These are phyloP conservation scores for Eucriotettix oculatus DNA, from an alignment of 2,888 invertebrate species.

Conservation along the genomic window DNA sequence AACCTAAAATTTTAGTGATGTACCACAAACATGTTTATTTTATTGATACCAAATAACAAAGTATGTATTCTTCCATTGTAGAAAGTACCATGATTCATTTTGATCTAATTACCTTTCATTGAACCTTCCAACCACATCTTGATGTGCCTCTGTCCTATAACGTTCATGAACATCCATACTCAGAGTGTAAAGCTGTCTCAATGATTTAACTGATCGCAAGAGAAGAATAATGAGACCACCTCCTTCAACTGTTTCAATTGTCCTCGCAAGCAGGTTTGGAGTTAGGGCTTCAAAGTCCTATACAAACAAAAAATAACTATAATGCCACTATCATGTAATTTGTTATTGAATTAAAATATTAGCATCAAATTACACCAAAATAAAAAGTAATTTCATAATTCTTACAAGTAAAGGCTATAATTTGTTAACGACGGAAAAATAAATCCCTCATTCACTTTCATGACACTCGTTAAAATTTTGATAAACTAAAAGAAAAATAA, in stretches of 20 bases:
- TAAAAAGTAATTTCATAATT: not conserved
- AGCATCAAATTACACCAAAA: not conserved
- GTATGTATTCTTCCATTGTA: too few relatives aligned
- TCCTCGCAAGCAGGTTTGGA: conserved; percentile 89
- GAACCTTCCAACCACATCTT: conserved; percentile 81
- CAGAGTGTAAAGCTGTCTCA: conserved; percentile 89
- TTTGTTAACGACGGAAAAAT: too few relatives aligned
- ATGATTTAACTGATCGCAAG: conserved; percentile 65
- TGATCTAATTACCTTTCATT: conserved; percentile 58
- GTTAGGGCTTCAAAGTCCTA: conserved; percentile 97
- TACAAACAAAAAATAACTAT: not conserved
- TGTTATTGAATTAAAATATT: not conserved
- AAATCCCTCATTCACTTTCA: too few relatives aligned
- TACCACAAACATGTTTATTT: too few relatives aligned
- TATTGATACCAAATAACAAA: too few relatives aligned
- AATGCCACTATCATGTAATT: not conserved
- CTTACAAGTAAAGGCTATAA: too few relatives aligned
- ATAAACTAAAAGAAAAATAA: too few relatives aligned
- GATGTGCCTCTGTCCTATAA: conserved; percentile 88
- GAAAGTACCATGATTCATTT: not conserved
- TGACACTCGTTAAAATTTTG: too few relatives aligned
- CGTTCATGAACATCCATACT: conserved; percentile 97
- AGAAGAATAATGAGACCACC: conserved; percentile 85
- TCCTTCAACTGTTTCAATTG: conserved; percentile 96
- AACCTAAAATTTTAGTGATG: too few relatives aligned